Evolutionary conservation across 1,140 invertebrate genomes (phyloP), one percentile per base, ranked within the genome.

Genomic region (Megalonaias nervosa): DNA sequence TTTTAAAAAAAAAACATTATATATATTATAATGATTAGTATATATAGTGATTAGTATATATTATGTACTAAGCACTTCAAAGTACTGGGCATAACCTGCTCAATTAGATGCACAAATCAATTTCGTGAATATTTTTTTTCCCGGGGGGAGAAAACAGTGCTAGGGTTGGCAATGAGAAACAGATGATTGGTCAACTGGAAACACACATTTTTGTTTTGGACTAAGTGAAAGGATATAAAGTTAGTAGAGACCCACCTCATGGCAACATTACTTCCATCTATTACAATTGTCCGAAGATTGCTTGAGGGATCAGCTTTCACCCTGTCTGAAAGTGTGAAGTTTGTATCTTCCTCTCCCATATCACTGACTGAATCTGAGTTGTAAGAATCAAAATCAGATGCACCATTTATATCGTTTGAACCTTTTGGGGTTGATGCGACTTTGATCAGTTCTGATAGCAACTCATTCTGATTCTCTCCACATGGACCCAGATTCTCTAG

Each of bases 401-500:
- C 58, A 48, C 76, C 56, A n/a, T 38, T 16, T 57, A 38, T 21
- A 71, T 17, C 56, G 21, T 23, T 17, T 59, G 70, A 57, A 21
- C 67, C 38, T 19, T 70, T 61, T 57, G 69, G 38, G 67, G 56
- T 66, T 58, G 59, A 67, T 16, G 89, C 82, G 14, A 93, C 76
- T 71, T 91, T 90, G 12, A 93, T 93, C 67, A 94, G 87, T 86
- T 94, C 93, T 13, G 94, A 96, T 21, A 99, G 88, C 1, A 98
- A 92, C 86, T 97, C 96, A 87, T 98, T 97, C 80, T 97, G 94
- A 6, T 48, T 48, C 11, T 94, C 94, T 1, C 96, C 96, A 82
- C 95, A 93, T 0, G 94, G 93, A 0, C 97, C 97, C 1, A 98
- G 89, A 85, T 96, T 96, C 67, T 94, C 93, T 17, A 98, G 87